Evolutionary conservation across 2,797 vertebrate species (phyloP).

Genomic region (Danio jaintianensis): DNA sequence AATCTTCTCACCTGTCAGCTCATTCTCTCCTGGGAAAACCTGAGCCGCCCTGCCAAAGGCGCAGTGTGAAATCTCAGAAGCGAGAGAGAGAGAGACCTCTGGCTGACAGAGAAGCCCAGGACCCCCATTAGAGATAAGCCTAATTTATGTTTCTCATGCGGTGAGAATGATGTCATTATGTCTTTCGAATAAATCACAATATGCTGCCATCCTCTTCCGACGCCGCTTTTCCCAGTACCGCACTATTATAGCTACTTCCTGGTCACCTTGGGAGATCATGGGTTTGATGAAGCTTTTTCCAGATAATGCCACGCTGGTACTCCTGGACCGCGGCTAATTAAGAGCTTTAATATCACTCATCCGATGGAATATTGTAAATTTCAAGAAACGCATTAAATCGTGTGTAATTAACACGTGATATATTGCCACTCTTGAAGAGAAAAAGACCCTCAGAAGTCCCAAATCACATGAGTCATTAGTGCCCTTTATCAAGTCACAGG

Average conservation of each 20-base stretch:
- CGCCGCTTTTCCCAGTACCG: constrained; percentile 62
- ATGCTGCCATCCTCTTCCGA: constrained; percentile 31
- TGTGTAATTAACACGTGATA: constrained; percentile 73
- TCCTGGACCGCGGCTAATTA: constrained; percentile 71
- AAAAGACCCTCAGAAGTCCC: constrained; percentile 59
- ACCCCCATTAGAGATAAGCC: constrained; percentile 69
- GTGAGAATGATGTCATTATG: constrained; percentile 74
- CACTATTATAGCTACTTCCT: constrained; percentile 66
- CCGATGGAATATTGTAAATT: constrained; percentile 48
- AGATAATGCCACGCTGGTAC: constrained; percentile 66
- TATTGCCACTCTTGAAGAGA: constrained; percentile 49
- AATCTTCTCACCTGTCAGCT: constrained; percentile 49
- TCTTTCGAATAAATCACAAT: constrained; percentile 72
- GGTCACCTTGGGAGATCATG: constrained; percentile 78
- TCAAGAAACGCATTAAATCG: constrained; percentile 68
- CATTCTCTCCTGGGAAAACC: constrained; percentile 45
- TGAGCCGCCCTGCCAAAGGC: constrained; percentile 29
- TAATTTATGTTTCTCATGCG: constrained; percentile 70
- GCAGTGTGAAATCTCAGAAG: not conserved
- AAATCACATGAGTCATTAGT: constrained; percentile 73
- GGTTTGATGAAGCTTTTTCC: constrained; percentile 58
- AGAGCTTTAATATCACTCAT: constrained; percentile 46
- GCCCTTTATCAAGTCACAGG: constrained; percentile 67
- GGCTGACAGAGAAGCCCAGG: constrained; percentile 65
- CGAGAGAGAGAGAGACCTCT: constrained; percentile 18